These are phyloP conservation scores for Bradysia coprophila DNA, from an alignment of 1,140 invertebrate genomes.

Conservation along the genomic window DNA sequence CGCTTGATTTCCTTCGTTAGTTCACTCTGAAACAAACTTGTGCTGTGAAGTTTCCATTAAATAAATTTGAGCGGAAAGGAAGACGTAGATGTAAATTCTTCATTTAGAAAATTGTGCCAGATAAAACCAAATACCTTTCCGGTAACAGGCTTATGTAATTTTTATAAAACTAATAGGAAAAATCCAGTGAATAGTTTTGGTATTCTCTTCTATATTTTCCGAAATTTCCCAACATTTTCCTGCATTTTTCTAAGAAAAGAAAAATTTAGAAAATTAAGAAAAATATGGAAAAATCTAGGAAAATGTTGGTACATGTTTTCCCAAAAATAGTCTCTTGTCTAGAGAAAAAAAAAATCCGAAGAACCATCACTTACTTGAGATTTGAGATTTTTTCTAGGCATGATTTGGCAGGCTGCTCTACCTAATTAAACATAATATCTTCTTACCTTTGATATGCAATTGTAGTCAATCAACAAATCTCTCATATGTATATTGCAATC, in stretches of 20 bases:
- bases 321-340: too few species aligned
- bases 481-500: constrained; percentile 2
- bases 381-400: background rate
- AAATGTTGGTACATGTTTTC: too few species aligned
- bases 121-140: too few species aligned
- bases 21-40: constrained; percentile 4
- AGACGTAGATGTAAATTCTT: background rate
- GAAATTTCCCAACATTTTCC: too few species aligned
- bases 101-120: too few species aligned
- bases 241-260: too few species aligned
- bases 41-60: background rate
- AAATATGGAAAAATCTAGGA: too few species aligned
- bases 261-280: too few species aligned
- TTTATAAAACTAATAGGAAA: too few species aligned
- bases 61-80: background rate
- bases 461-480: constrained; percentile 4
- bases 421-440: background rate
- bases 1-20: constrained; percentile 3
- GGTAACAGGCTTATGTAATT: too few species aligned
- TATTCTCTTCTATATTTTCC: too few species aligned
- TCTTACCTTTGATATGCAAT: constrained; percentile 5
- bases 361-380: background rate
- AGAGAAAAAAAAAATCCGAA: background rate
- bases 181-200: too few species aligned
- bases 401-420: background rate